Base-by-base conservation (phyloP, 64 coral and sea anemone species). In the Anthopleura sola region DNA sequence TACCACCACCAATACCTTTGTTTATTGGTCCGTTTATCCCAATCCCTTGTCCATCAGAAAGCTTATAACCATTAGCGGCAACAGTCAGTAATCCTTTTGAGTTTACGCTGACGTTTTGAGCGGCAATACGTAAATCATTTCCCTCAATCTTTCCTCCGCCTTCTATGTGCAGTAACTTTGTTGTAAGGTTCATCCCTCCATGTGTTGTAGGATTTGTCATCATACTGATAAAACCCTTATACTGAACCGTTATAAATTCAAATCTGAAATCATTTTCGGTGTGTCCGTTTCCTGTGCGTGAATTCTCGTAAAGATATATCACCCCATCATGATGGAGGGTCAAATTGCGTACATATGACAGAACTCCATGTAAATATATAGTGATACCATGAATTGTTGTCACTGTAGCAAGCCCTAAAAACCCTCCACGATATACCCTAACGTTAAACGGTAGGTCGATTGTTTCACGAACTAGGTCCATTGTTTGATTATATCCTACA, bases 361-460 rank as follows among this genome's bases (percentile, higher is more conserved):
- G 87, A 37, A 98, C 93, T 24, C 95, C 95, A n/a, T 91, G 68
- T 5, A 98, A 75, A 76, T 98, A 83, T 36, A 98, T 86, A 32
- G 83, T 64, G 46, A 98, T 83, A 79, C 95, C 95, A 40, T 98
- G 92, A 80, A 98, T 46, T 17, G 49, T 83, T 13, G 81, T 83
- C 3, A 55, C 81, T 8, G 93, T 84, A 21, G 95, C 95, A 46
- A 98, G 87, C 18, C 95, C 95, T 18, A 98, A 83, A 36, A 79
- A 94, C 0, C 95, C 95, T n/a, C 95, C 95, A 9, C 86, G 88
- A 60, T 98, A 98, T 0, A 98, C 96, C 84, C 90, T 92, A 28
- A 94, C 96, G 81, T 48, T 94, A 29, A 90, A 98, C 2, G 96
- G 96, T 75, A 94, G 85, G 88, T 98, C 96, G 40, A 98, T 98